Conservation (phyloP, 1,140 invertebrate species). For the Drosophila triauraria region DNA sequence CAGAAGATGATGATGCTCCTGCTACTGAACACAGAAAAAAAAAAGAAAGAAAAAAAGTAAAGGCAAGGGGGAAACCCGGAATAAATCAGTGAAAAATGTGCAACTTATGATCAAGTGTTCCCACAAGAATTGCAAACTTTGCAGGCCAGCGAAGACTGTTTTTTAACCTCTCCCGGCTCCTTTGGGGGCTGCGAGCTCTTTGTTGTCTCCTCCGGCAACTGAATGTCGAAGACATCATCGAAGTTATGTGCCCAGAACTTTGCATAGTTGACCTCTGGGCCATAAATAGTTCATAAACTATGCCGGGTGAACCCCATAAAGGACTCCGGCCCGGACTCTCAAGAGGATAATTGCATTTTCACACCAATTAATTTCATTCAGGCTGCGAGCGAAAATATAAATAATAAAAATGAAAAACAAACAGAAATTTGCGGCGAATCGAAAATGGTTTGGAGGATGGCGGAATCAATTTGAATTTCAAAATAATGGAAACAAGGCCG, state of each 20-base stretch:
- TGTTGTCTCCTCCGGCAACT: conserved; percentile 62
- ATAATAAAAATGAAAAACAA: conserved; percentile 50
- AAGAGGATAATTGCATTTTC: conserved; percentile 65
- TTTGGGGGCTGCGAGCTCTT: conserved; percentile 34
- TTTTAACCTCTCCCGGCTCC: conserved; percentile 2
- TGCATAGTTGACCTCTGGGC: conserved; percentile 74
- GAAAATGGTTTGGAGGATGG: conserved; percentile 3
- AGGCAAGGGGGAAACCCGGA: conserved; percentile 17
- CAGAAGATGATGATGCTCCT: conserved; percentile 27
- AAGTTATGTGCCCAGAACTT: conserved; percentile 73
- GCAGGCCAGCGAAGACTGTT: conserved; percentile 29
- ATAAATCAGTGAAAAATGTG: conserved; percentile 80
- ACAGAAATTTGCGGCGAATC: conserved; percentile 36
- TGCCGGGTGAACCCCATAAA: conserved; percentile 12
- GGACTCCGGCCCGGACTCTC: background rate
- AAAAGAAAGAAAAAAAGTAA: background rate
- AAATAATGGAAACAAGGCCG: conserved; percentile 31
- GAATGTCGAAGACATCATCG: conserved; percentile 78
- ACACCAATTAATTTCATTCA: conserved; percentile 71
- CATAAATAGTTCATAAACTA: conserved; percentile 82
- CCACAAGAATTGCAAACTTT: conserved; percentile 83
- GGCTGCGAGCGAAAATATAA: background rate
- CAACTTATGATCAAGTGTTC: conserved; percentile 83
- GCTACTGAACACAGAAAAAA: background rate
- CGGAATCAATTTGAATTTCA: conserved; percentile 74